Evolutionary conservation across 35 echinoderm and acorn worm genomes (phyloP).

Genomic region (Apostichopus californicus): DNA sequence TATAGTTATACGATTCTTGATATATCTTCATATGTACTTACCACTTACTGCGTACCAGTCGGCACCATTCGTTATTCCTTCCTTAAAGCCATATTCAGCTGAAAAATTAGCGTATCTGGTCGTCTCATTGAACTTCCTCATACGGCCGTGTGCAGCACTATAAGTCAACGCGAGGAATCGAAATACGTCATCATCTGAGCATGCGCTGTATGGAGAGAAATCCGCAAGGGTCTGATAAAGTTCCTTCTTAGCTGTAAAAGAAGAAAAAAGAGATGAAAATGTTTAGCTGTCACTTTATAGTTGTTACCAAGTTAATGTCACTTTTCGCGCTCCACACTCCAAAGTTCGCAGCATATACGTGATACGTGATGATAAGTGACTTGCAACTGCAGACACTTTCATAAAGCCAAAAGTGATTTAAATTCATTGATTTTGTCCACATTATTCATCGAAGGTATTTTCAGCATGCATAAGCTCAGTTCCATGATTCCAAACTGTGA

Average conservation of each 20-base stretch:
- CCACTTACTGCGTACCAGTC: constrained; percentile 87
- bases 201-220: constrained; percentile 23
- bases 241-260: constrained; percentile 37
- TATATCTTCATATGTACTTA: background rate
- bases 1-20: too few species aligned
- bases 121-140: constrained; percentile 65
- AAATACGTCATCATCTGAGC: constrained; percentile 83
- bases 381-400: too few species aligned
- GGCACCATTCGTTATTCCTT: constrained; percentile 87
- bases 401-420: too few species aligned
- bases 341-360: too few species aligned
- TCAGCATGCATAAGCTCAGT: too few species aligned
- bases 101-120: constrained; percentile 25
- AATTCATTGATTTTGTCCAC: too few species aligned
- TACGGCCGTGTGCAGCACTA: constrained; percentile 59
- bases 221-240: background rate
- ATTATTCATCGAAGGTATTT: too few species aligned
- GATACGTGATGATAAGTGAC: too few species aligned
- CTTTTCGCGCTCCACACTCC: too few species aligned
- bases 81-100: constrained; percentile 60
- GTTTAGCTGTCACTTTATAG: background rate
- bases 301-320: too few species aligned
- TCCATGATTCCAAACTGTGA: too few species aligned
- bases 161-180: constrained; percentile 72
- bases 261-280: background rate